Base-by-base conservation (phyloP, 2,113 vertebrate species). In the Mixornis gularis region DNA sequence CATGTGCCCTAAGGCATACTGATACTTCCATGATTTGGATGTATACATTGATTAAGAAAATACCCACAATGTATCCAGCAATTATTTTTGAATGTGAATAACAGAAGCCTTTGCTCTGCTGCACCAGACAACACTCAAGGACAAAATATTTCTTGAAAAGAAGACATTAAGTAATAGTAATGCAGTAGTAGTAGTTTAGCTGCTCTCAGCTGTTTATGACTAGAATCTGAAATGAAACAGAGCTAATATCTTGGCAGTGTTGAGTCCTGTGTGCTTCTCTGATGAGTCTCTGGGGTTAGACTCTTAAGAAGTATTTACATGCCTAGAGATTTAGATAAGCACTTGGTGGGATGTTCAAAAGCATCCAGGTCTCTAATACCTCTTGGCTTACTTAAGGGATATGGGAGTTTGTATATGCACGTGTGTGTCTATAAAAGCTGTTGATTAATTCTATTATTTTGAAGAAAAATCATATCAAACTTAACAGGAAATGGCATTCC, bases 281-380 rank as follows among this genome's bases (percentile, higher is more conserved):
- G 79, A 89, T 81, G 79, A 62, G 83, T 94, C 86, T 93, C 89
- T 58, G 62, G 84, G 71, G 80, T 55, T 49, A 22, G 46, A 29
- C 80, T 92, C 85, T 90, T 81, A 72, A 81, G 77, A 81, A 76
- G 80, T 87, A 89, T 92, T 96, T 94, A 94, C 58, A 62, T 87
- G 77, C 86, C 86, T 69, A 63, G 78, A 90, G 83, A 92, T 93
- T 86, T 74, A 87, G 80, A 71, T 76, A 84, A 60, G 62, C 65
- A 34, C 62, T 88, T 89, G 53, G 38, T 69, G 66, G 53, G 29
- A 48, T 82, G 77, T 82, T 92, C 94, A 87, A 19, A 94, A 91
- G 70, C 62, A 65, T 58, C 49, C n/a, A 65, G 41, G 43, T 85
- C 55, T 56, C 29, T 65, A 72, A 82, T 65, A 84, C 62, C 43